These are phyloP conservation scores for Aphelinus certus DNA, from an alignment of 1,140 invertebrate species.

Conservation along the genomic window DNA sequence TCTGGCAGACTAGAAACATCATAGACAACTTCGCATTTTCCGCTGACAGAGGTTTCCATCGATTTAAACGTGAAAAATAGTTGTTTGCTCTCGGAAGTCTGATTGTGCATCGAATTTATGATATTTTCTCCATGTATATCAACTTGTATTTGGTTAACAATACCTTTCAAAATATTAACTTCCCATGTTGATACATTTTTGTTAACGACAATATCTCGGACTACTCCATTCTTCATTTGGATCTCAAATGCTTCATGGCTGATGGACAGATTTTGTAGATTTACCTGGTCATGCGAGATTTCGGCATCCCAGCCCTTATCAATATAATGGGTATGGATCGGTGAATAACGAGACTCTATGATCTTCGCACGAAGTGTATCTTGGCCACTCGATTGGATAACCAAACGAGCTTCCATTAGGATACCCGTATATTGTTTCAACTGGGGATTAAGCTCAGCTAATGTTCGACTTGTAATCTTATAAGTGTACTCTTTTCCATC, in stretches of 20 bases:
- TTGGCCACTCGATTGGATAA: slow-evolving; percentile 63
- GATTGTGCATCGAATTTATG: slow-evolving; percentile 62
- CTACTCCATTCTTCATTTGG: slow-evolving; percentile 67
- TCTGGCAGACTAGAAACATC: slow-evolving; percentile 69
- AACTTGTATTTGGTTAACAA: slow-evolving; percentile 73
- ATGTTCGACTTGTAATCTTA: slow-evolving; percentile 67
- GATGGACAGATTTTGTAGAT: slow-evolving; percentile 65
- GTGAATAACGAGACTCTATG: slow-evolving; percentile 64
- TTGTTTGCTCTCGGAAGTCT: slow-evolving; percentile 62
- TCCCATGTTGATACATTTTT: slow-evolving; percentile 68
- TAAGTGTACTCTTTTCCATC: slow-evolving; percentile 70
- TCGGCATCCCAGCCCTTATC: slow-evolving; percentile 58
- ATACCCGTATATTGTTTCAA: slow-evolving; percentile 65
- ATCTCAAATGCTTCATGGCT: slow-evolving; percentile 71
- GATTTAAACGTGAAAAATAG: slow-evolving; percentile 69
- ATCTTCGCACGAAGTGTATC: slow-evolving; percentile 66
- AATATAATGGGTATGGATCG: slow-evolving; percentile 67
- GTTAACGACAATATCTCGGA: slow-evolving; percentile 68
- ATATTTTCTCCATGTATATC: slow-evolving; percentile 67
- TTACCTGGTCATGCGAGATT: slow-evolving; percentile 63
- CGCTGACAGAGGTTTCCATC: slow-evolving; percentile 75
- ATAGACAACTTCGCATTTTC: slow-evolving; percentile 74
- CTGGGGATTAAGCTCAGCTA: slow-evolving; percentile 67
- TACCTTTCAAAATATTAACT: slow-evolving; percentile 74
- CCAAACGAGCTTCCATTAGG: slow-evolving; percentile 66